Percentiles rank a stretch among this genome's conserved stretches.
phyloP scores from a whole-genome alignment of 2,888 invertebrate genomes.

The Epinotia ramella region DNA sequence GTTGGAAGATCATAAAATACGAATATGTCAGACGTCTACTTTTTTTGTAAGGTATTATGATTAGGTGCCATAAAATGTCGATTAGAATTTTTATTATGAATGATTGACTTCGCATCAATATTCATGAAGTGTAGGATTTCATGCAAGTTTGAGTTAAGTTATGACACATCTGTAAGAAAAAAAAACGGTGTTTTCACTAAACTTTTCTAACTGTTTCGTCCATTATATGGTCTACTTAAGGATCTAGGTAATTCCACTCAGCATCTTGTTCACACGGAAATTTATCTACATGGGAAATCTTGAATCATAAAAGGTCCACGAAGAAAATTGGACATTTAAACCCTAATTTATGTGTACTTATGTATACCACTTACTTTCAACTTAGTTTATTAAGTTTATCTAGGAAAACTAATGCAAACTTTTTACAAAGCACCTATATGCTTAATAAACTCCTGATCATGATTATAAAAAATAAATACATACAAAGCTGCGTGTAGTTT shows the following conservation, averaged over 20 bases:
- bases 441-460: not conserved
- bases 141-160: not conserved
- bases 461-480: constrained; percentile 5
- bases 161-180: not conserved
- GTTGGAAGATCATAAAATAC: constrained; percentile 2
- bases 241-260: constrained; percentile 13
- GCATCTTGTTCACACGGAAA: constrained; percentile 35
- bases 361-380: not conserved
- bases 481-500: constrained; percentile 1
- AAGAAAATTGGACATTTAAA: constrained; percentile 24
- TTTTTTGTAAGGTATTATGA: not conserved
- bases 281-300: constrained; percentile 42
- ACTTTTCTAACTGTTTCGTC: constrained; percentile 1
- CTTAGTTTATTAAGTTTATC: no score
- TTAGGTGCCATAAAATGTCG: constrained; percentile 4
- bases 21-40: not conserved
- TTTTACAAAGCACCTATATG: not conserved
- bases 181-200: constrained; percentile 1
- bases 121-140: constrained; percentile 17
- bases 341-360: constrained; percentile 7
- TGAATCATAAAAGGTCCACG: constrained; percentile 18
- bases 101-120: constrained; percentile 21
- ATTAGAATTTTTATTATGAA: constrained; percentile 20
- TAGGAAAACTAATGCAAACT: not conserved
- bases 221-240: constrained; percentile 24